Percentiles rank a stretch among this genome's conserved stretches.
These are phyloP conservation scores for Lamellibrachia columna DNA, from an alignment of 2,888 invertebrate species.

Conservation along the genomic window DNA sequence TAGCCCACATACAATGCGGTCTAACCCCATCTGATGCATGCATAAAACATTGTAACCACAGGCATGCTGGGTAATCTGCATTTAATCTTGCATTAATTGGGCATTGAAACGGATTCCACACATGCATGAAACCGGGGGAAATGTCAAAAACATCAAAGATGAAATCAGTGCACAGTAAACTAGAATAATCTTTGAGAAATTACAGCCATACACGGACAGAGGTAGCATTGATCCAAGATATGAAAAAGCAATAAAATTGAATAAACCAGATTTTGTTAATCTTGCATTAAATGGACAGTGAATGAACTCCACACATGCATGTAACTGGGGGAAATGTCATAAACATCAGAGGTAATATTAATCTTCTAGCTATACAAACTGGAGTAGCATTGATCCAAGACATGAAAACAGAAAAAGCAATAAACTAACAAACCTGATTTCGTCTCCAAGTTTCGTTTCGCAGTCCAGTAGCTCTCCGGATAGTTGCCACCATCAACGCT, in stretches of 20 bases:
- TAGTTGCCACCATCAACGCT: background rate
- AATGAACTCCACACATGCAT: too few relatives aligned
- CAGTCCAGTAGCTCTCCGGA: background rate
- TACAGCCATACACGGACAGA: background rate
- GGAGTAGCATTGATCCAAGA: background rate
- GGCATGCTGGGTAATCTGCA: background rate
- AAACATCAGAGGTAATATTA: too few relatives aligned
- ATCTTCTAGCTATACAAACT: too few relatives aligned
- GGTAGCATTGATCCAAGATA: background rate
- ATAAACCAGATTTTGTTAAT: background rate
- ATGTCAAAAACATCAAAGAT: background rate
- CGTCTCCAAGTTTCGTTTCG: background rate
- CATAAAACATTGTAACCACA: background rate
- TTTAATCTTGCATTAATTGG: background rate
- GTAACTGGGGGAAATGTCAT: too few relatives aligned
- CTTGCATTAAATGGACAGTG: too few relatives aligned
- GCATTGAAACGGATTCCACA: background rate
- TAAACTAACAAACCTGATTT: background rate
- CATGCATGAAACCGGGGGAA: background rate
- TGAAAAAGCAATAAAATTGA: background rate
- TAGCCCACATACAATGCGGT: too few relatives aligned
- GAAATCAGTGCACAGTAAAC: background rate
- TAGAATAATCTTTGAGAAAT: background rate
- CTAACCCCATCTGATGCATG: background rate
- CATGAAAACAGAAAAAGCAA: background rate